Conservation (phyloP, 1,140 invertebrate genomes). For the Metaphire vulgaris region DNA sequence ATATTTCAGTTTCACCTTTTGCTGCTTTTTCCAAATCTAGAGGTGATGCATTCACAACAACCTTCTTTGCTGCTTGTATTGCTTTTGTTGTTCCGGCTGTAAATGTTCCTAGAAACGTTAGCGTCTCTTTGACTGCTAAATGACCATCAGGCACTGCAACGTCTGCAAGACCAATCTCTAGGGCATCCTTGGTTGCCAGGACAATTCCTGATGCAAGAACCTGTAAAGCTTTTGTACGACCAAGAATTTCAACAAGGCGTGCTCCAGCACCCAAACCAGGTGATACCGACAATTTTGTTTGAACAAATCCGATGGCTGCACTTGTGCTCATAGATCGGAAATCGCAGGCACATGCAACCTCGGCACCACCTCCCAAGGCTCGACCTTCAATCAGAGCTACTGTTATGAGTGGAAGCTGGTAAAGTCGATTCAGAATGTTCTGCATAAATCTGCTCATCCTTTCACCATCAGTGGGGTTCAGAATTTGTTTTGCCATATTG, state of each 20-base stretch:
- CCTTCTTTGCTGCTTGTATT: conserved; percentile 51
- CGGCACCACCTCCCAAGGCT: conserved; percentile 62
- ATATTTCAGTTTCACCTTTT: conserved; percentile 50
- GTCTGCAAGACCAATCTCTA: conserved; percentile 46
- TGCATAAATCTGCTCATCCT: conserved; percentile 57
- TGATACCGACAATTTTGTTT: conserved; percentile 57
- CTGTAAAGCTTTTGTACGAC: conserved; percentile 52
- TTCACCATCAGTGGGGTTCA: conserved; percentile 43
- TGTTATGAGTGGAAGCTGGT: conserved; percentile 54
- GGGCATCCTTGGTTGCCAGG: conserved; percentile 47
- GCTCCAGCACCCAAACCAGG: conserved; percentile 59
- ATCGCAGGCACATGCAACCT: conserved; percentile 57
- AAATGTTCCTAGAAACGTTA: conserved; percentile 47
- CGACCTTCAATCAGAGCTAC: conserved; percentile 56
- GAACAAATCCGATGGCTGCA: conserved; percentile 57
- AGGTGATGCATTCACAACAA: conserved; percentile 40
- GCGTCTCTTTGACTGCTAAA: conserved; percentile 38
- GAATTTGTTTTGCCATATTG: conserved; percentile 46
- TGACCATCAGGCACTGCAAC: conserved; percentile 40
- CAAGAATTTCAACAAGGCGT: conserved; percentile 52
- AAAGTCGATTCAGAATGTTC: conserved; percentile 51
- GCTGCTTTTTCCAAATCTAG: conserved; percentile 38
- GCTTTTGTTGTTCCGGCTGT: conserved; percentile 39
- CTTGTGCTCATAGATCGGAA: conserved; percentile 54
- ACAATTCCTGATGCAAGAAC: conserved; percentile 51